Base-by-base conservation (phyloP, 2,797 vertebrate species). In the Pseudomugil tenellus region DNA sequence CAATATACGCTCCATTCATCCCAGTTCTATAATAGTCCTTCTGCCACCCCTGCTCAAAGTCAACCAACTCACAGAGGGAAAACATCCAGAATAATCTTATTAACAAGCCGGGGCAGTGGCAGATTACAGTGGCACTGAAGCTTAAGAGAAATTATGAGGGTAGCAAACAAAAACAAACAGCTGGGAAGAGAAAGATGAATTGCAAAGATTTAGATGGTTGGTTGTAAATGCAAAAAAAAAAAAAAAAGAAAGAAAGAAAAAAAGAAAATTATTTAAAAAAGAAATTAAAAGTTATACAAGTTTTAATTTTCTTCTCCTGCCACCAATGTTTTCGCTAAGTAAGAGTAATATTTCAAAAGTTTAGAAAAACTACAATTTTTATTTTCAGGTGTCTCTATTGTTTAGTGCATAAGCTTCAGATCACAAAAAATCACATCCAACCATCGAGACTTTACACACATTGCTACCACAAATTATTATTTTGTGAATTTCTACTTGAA, bases 51-150 rank as follows among this genome's bases (percentile, higher is more conserved):
- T 54, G 62, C 70, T 86, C 70, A 82, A 86, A 86, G 81, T 87
- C 81, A 74, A 69, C 61, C 63, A 71, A 64, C 65, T 73, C 83
- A 64, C 84, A 65, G 67, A 79, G 67, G 80, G 69, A 63, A 64
- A 74, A 52, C 25, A 70, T 62, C 26, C 55, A 60, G 55, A 80
- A 72, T 25, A 72, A 80, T 57, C 66, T 74, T 72, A 76, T 78
- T 81, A 79, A 76, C 76, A 76, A 84, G 10, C 41, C 70, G 34
- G 55, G 25, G 56, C 71, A 66, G 67, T 17, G 3, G 56, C 67
- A 70, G 79, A 84, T 85, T 77, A 80, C 41, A 66, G 79, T 57
- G 70, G 70, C 49, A 67, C 53, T 28, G 51, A 75, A 66, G 32
- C 12, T 13, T 54, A 43, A 72, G 66, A 77, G 74, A 65, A 83